Evolutionary conservation across 2,113 vertebrate genomes (phyloP).

Genomic region (Plestiodon gilberti): DNA sequence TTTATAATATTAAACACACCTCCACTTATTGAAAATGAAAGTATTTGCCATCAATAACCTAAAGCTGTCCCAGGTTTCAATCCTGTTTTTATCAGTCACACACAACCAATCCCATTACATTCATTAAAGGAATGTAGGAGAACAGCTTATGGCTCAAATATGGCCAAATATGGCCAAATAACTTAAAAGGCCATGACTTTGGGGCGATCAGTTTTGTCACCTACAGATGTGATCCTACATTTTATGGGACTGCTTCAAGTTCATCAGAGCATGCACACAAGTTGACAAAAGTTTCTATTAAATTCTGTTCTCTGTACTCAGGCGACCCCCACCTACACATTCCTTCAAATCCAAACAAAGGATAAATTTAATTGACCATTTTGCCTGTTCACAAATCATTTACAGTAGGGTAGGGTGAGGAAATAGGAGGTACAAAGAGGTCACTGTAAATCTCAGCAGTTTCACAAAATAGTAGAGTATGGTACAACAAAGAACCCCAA

Average conservation of each 20-base stretch:
- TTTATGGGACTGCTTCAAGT: background rate
- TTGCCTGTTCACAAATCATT: background rate
- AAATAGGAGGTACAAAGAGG: slow-evolving; percentile 43
- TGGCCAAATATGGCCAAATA: slow-evolving; percentile 36
- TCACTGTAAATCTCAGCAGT: slow-evolving; percentile 70
- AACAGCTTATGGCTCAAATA: slow-evolving; percentile 46
- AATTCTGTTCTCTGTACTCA: slow-evolving; percentile 38
- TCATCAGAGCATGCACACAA: background rate
- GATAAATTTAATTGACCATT: slow-evolving; percentile 38
- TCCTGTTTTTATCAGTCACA: slow-evolving; percentile 28
- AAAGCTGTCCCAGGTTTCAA: slow-evolving; percentile 48
- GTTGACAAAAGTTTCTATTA: background rate
- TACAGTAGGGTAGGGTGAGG: background rate
- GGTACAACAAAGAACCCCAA: slow-evolving; percentile 60
- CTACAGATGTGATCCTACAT: slow-evolving; percentile 36
- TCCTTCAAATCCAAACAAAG: slow-evolving; percentile 32
- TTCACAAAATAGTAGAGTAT: slow-evolving; percentile 70
- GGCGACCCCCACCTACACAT: slow-evolving; percentile 23
- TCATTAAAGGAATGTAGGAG: slow-evolving; percentile 7
- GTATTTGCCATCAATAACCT: slow-evolving; percentile 59
- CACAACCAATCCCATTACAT: slow-evolving; percentile 42
- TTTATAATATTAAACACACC: slow-evolving; percentile 60
- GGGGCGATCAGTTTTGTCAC: slow-evolving; percentile 23
- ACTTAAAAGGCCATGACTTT: background rate
- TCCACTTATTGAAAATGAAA: slow-evolving; percentile 63